Evolutionary conservation across 30 jellyfish, hydroid and myxozoan species (phyloP).

Genomic region (Hydractinia echinata): DNA sequence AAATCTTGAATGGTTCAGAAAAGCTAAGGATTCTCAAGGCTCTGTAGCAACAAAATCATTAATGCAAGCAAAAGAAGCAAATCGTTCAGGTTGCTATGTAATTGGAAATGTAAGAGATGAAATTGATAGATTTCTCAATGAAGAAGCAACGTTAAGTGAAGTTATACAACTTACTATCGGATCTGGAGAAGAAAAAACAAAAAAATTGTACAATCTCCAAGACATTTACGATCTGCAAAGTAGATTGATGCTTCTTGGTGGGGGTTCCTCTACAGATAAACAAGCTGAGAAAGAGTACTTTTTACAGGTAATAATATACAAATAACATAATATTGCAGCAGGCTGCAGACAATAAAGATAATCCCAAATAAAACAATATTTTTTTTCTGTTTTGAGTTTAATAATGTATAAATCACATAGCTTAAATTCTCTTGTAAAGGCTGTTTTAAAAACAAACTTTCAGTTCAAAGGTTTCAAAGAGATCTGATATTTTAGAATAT

Average conservation of each 20-base stretch:
- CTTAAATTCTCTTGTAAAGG: no score
- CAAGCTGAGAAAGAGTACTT: constrained; percentile 53
- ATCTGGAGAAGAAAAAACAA: constrained; percentile 3
- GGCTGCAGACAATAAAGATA: background rate
- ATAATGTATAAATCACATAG: no score
- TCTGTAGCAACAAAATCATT: constrained; percentile 59
- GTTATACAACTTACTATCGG: background rate
- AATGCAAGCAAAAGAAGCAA: constrained; percentile 66
- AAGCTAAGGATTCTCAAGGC: constrained; percentile 61
- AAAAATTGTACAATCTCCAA: constrained; percentile 30
- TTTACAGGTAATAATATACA: constrained; percentile 38
- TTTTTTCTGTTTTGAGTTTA: no score
- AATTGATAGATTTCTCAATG: constrained; percentile 16
- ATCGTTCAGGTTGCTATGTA: constrained; percentile 47
- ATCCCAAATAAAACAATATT: no score
- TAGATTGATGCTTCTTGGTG: constrained; percentile 60
- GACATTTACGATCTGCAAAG: constrained; percentile 70
- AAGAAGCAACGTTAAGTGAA: constrained; percentile 23
- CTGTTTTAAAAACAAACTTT: no score
- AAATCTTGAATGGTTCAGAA: constrained; percentile 56
- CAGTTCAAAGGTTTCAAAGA: no score
- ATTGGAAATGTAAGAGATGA: constrained; percentile 49
- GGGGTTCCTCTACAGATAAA: constrained; percentile 26
- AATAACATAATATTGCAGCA: background rate
- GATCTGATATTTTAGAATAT: no score